A percentile compares a stretch with the other conserved stretches of the same genome.
Evolutionary conservation across 2,888 invertebrate species (phyloP).

Genomic region (Maniola hyperantus): DNA sequence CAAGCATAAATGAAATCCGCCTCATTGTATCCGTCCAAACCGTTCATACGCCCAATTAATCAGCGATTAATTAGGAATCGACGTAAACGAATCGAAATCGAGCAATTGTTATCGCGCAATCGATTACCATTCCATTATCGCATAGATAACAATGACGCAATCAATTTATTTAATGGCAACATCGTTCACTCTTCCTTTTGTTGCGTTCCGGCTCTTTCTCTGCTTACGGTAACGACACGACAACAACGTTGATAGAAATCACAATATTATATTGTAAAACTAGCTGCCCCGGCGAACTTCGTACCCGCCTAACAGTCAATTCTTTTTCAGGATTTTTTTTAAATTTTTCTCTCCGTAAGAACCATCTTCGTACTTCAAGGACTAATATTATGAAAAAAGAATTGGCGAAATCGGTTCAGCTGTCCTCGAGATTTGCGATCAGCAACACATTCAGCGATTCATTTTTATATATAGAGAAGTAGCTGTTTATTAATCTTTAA

Average conservation of each 20-base stretch:
- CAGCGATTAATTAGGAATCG: conserved; percentile 33
- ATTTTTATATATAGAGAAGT: no score
- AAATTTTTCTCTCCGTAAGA: no score
- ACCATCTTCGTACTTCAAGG: no score
- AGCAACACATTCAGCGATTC: no score
- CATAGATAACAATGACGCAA: conserved; percentile 48
- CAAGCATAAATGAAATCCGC: conserved; percentile 4
- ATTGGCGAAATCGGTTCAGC: no score
- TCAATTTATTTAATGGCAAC: conserved; percentile 62
- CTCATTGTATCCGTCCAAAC: conserved; percentile 8
- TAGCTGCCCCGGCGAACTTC: no score
- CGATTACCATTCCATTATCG: conserved; percentile 56
- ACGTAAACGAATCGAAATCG: conserved; percentile 37
- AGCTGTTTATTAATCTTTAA: no score
- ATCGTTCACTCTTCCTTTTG: conserved; percentile 42
- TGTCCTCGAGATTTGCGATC: no score
- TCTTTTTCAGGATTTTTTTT: no score
- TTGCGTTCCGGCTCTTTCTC: conserved; percentile 21
- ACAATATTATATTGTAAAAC: no score
- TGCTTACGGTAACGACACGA: conserved; percentile 16
- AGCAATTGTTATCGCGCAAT: conserved; percentile 46
- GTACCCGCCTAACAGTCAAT: no score
- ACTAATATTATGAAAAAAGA: no score
- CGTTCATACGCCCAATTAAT: conserved; percentile 30
- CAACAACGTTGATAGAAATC: not conserved